Conservation (phyloP, 2,797 vertebrate species). For the Triplophysa yarkandensis region DNA sequence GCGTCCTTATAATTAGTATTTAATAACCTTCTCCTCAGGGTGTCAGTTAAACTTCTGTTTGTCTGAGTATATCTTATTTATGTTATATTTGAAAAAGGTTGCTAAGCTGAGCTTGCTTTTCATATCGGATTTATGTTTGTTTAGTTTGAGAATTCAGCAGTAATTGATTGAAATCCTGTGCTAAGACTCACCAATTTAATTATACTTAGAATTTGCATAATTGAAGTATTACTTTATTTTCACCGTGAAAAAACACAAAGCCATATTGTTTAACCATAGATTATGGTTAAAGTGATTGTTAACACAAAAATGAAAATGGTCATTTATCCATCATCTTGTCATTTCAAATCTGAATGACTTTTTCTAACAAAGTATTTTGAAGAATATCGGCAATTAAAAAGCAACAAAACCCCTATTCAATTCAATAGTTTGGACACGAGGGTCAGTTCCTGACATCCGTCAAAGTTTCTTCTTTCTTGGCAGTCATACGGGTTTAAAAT, state of each 20-base stretch:
- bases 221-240: conserved; percentile 50
- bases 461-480: no score
- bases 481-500: no score
- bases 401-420: no score
- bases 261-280: conserved; percentile 42
- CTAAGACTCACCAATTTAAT: conserved; percentile 46
- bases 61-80: conserved; percentile 41
- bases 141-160: conserved; percentile 33
- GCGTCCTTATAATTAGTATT: conserved; percentile 37
- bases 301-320: no score
- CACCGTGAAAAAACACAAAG: conserved; percentile 68
- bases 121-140: conserved; percentile 34
- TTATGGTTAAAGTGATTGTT: conserved; percentile 37
- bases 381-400: no score
- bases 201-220: conserved; percentile 53
- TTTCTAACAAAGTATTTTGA: no score
- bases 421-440: no score
- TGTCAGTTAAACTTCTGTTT: conserved; percentile 34
- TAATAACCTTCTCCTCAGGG: conserved; percentile 40
- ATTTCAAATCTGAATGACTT: background rate
- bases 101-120: conserved; percentile 30
- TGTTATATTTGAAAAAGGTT: conserved; percentile 27
- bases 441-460: no score
- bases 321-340: background rate
- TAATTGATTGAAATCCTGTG: conserved; percentile 48